Base-by-base conservation (phyloP, 2,113 vertebrate species). In the Rhegmatorhina hoffmannsi region DNA sequence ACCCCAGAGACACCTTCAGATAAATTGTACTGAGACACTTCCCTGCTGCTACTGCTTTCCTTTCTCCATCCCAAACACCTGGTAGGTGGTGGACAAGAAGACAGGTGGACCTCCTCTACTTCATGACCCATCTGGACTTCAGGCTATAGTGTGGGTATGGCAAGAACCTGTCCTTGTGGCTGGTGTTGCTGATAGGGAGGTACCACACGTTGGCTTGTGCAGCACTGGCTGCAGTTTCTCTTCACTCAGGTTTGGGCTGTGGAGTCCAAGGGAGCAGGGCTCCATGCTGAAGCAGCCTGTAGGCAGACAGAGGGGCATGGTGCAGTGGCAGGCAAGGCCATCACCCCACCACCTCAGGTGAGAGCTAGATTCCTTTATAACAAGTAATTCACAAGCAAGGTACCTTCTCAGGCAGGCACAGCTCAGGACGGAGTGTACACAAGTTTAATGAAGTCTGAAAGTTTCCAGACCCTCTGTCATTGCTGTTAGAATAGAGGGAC, bases 141-240 rank as follows among this genome's bases (percentile, higher is more conserved):
- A 60, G 47, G 43, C 40, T 20, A 7, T 5, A 52, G 25, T 2
- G 12, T 19, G 33, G 36, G 14, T 34, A 47, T 50, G 34, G 66
- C 33, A 83, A 38, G 34, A 68, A 34, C 53, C 23, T 38, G 21
- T 34, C 55, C 56, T 33, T 47, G 26, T 1, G 1, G 34, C 36
- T 36, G 31, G 21, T 28, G 29, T 52, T 23, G 60, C 59, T 38
- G 84, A 43, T 29, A 19, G 26, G 52, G 23, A 50, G 40, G 60
- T 13, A 34, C 55, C 36, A 5, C 1, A 7, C 28, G 6, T 31
- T 13, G 9, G 21, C 26, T 49, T 36, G 5, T 11, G 19, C 0
- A 2, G 46, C 21, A 47, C 38, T 63, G 55, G 33, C 74, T 79
- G 33, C 17, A n/a, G 8, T 58, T 75, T 55, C 59, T 67, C 47